Percentiles rank a stretch among this genome's conserved stretches.
Evolutionary conservation across 1,140 invertebrate species (phyloP).

Genomic region (Atta cephalotes): DNA sequence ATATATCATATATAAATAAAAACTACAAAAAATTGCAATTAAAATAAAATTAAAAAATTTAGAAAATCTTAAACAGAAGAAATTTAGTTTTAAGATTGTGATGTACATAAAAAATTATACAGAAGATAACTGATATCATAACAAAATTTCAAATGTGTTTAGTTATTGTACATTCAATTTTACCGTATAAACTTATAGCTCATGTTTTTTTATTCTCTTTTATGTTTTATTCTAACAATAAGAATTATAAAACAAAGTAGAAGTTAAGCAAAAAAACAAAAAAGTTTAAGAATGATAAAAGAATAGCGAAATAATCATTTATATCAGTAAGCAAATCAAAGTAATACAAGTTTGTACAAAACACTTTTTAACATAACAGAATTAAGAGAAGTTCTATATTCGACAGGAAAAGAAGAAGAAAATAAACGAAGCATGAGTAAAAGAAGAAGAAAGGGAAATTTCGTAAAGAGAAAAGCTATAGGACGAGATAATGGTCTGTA

Average conservation of each 20-base stretch:
- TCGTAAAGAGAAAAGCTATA: neutral
- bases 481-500: conserved; percentile 7
- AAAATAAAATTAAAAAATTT: neutral
- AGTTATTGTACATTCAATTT: neutral
- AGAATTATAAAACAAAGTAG: neutral
- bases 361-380: neutral
- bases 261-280: neutral
- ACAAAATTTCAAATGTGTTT: neutral
- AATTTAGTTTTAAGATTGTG: neutral
- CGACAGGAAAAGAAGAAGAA: neutral
- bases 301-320: neutral
- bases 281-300: neutral
- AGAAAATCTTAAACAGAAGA: neutral
- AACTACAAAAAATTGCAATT: neutral
- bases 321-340: neutral
- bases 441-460: conserved; percentile 10
- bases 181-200: neutral
- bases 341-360: neutral
- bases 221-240: neutral
- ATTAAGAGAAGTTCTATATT: neutral
- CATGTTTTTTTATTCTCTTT: neutral
- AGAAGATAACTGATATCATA: neutral
- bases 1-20: neutral
- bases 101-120: neutral
- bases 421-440: neutral